A percentile compares a stretch with the other conserved stretches of the same genome.
Conservation (phyloP, 2,888 invertebrate genomes). For the Nomada lathburiana region DNA sequence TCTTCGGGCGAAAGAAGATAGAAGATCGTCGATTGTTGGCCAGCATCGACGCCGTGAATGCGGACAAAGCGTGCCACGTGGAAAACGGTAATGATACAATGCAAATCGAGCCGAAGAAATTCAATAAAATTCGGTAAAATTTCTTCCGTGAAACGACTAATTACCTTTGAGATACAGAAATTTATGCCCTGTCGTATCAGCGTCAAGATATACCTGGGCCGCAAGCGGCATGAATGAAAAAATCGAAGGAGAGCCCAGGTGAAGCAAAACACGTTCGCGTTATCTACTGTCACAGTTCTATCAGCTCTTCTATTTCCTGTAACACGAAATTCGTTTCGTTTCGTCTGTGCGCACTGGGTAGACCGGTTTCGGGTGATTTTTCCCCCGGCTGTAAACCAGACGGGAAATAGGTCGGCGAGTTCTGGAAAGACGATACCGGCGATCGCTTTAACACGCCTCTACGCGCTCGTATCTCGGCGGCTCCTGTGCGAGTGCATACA, state of each 20-base stretch:
- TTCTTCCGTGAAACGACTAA: too few species aligned
- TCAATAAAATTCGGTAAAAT: too few species aligned
- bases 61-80: constrained; percentile 77
- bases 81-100: constrained; percentile 79
- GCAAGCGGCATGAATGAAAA: too few species aligned
- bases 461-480: constrained; percentile 12
- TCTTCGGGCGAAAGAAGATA: constrained; percentile 80
- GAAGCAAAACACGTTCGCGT: too few species aligned
- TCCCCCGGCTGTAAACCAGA: constrained; percentile 6
- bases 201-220: too few species aligned
- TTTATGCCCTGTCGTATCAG: constrained; percentile 14
- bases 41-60: constrained; percentile 80
- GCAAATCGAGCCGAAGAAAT: too few species aligned
- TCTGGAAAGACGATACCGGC: constrained; percentile 44
- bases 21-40: constrained; percentile 80
- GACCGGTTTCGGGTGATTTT: constrained; percentile 4
- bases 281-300: background rate
- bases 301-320: background rate
- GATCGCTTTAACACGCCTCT: background rate
- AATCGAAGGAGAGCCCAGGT: too few species aligned
- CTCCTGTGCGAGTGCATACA: constrained; percentile 26
- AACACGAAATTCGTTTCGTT: background rate
- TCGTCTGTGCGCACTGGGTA: background rate
- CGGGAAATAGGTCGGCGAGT: constrained; percentile 52
- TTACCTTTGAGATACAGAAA: constrained; percentile 26